Base-by-base conservation (phyloP, 2,113 vertebrate species). In the Trematocara variabile region DNA sequence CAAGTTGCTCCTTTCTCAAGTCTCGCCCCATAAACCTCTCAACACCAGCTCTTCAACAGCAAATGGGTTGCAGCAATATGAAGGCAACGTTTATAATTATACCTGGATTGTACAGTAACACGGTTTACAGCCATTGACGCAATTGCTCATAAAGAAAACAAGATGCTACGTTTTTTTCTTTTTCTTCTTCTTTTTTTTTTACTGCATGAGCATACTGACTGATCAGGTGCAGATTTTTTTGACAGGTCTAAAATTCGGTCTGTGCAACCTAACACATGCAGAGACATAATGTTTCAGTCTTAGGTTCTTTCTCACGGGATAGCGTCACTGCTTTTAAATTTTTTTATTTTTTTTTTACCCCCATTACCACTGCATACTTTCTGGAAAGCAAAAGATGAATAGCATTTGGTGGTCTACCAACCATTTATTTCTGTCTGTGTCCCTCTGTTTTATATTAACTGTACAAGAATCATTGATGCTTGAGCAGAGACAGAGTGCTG, bases 11-110 rank as follows among this genome's bases (percentile, higher is more conserved):
- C 91, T 80, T 93, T 89, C 91, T 94, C 82, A 86, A 90, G 85
- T 92, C 88, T 92, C 90, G 90, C 91, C 91, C 94, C 89, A 94
- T 95, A 96, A 96, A 96, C 83, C 93, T 94, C 87, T 96, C 95
- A 95, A 93, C 96, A 92, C 93, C 92, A 84, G 86, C 33, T 86
- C 88, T 90, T 93, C 91, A 88, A 77, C 91, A 85, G 86, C 87
- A 91, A 93, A 90, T 85, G 92, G 82, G 83, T 92, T 90, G 90
- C 90, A 90, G 88, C 56, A 55, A 92, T 75, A 84, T 92, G 88
- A 94, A 94, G 87, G 86, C 89, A 89, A 93, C 84, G 55, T 95
- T 96, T 92, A 91, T 95, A 93, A 96, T 95, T 91, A 94, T 89
- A 85, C 56, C 82, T 22, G 77, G 33, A 87, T 91, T 81, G 33